A percentile compares a stretch with the other conserved stretches of the same genome.
phyloP scores from a whole-genome alignment of 2,888 invertebrate genomes.

The Sphinx pinastri region DNA sequence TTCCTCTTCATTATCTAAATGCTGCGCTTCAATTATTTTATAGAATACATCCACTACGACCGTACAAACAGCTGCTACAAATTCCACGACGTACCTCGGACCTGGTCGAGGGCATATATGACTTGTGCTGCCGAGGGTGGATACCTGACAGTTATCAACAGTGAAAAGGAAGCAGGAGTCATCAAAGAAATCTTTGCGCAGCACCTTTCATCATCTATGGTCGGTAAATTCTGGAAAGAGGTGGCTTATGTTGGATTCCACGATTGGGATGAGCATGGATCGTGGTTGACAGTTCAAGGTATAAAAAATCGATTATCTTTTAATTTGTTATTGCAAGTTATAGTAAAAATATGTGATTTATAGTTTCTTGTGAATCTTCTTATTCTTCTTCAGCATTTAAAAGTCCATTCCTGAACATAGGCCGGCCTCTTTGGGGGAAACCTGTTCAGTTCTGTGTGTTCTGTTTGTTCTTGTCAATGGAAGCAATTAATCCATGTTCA shows the following conservation, averaged over 20 bases:
- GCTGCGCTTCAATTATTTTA: neutral
- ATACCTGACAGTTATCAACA: constrained; percentile 50
- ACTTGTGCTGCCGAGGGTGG: constrained; percentile 50
- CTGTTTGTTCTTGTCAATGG: too few species aligned
- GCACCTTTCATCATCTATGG: constrained; percentile 31
- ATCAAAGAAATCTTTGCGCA: constrained; percentile 37
- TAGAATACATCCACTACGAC: constrained; percentile 1
- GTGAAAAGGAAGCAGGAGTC: constrained; percentile 40
- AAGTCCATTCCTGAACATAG: neutral
- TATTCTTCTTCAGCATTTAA: too few species aligned
- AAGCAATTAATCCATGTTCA: too few species aligned
- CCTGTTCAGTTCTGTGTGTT: too few species aligned
- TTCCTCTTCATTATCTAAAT: neutral
- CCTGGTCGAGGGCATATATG: constrained; percentile 50
- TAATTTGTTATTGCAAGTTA: neutral
- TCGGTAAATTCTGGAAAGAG: constrained; percentile 36
- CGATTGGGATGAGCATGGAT: constrained; percentile 36
- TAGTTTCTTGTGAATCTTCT: neutral
- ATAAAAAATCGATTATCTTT: neutral
- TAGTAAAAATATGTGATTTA: neutral
- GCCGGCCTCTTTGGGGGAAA: too few species aligned
- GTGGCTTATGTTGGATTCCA: constrained; percentile 38
- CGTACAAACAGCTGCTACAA: constrained; percentile 9
- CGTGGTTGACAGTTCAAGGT: constrained; percentile 10
- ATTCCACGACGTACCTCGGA: constrained; percentile 46